Base-by-base conservation (phyloP, 2,888 invertebrate species). In the Clunio marinus region DNA sequence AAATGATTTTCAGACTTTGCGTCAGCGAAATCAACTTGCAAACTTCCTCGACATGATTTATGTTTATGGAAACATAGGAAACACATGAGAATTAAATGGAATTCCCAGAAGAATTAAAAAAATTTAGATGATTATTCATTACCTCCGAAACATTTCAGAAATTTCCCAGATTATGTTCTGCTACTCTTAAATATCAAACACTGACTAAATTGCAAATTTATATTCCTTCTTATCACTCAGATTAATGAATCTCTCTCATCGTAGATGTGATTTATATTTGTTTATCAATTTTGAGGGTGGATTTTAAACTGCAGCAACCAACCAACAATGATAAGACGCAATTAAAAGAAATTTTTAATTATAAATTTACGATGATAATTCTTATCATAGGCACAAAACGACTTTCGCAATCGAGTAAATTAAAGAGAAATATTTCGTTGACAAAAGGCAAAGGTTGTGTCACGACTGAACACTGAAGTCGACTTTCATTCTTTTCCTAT, bases 61-160 rank as follows among this genome's bases (percentile, higher is more conserved):
- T n/a, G n/a, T n/a, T n/a, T n/a, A n/a, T n/a, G n/a, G n/a, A n/a
- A n/a, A n/a, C n/a, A n/a, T n/a, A n/a, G n/a, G n/a, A n/a, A n/a
- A n/a, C n/a, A n/a, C n/a, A n/a, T n/a, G n/a, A n/a, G n/a, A n/a
- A n/a, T n/a, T n/a, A n/a, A n/a, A n/a, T n/a, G n/a, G n/a, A n/a
- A n/a, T n/a, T n/a, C n/a, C n/a, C n/a, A n/a, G n/a, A n/a, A n/a
- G n/a, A n/a, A n/a, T n/a, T n/a, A n/a, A n/a, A n/a, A n/a, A n/a
- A n/a, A n/a, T n/a, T n/a, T n/a, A n/a, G 51, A 41, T 22, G 17
- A 51, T 51, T 7, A 51, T n/a, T 4, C 25, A 46, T 41, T 28
- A 65, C 63, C 63, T 65, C 63, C 25, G 22, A 25, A 65, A 65
- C 63, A 65, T 65, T 1, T 24, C 15, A 17, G n/a, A 22, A 27